Conservation (phyloP, 2,113 vertebrate genomes). For the Fulica atra region DNA sequence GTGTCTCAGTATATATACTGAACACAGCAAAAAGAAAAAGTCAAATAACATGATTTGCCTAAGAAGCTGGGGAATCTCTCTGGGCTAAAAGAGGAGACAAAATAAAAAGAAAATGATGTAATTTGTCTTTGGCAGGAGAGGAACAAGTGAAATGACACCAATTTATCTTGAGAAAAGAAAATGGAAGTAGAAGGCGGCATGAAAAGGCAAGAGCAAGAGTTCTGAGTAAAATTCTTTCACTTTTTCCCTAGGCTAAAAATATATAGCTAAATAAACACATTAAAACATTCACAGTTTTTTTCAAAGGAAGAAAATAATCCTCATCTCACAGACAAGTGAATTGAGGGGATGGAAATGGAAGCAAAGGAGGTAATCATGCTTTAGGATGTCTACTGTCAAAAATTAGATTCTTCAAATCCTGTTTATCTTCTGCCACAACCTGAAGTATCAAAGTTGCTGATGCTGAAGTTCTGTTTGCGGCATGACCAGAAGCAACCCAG, state of each 20-base stretch:
- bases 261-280: slow-evolving; percentile 14
- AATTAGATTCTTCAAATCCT: background rate
- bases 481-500: background rate
- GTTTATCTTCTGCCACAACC: background rate
- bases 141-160: slow-evolving; percentile 18
- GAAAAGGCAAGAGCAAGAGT: background rate
- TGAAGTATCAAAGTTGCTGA: background rate
- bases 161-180: slow-evolving; percentile 27
- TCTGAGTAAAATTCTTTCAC: background rate
- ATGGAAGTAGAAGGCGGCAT: background rate
- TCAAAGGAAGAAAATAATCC: background rate
- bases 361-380: background rate
- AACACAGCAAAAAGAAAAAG: background rate
- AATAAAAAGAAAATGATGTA: background rate
- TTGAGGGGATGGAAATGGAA: background rate
- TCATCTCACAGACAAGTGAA: background rate
- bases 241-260: background rate
- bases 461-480: background rate
- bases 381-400: background rate
- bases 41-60: background rate
- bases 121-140: slow-evolving; percentile 21
- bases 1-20: background rate
- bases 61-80: background rate
- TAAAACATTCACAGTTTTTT: background rate
- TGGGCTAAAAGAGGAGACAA: background rate